Percentiles rank a stretch among this genome's conserved stretches.
phyloP scores from a whole-genome alignment of 2,113 vertebrate genomes.

The Glaucidium brasilianum region DNA sequence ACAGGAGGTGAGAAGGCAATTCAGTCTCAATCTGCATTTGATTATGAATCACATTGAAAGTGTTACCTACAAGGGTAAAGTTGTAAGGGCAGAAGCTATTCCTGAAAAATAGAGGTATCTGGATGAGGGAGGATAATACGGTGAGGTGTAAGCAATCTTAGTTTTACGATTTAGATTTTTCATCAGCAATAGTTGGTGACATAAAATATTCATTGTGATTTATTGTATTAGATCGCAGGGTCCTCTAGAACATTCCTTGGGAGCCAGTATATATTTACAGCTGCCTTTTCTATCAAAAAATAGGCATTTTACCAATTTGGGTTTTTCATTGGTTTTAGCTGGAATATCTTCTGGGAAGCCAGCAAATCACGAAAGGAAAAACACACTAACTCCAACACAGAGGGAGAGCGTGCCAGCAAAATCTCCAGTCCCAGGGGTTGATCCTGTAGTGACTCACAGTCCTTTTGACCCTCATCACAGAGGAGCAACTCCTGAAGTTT shows the following conservation, averaged over 20 bases:
- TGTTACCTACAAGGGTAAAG: neutral
- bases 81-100: neutral
- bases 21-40: neutral
- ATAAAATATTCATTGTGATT: neutral
- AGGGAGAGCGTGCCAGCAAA: conserved; percentile 90
- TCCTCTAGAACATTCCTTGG: neutral
- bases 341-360: conserved; percentile 85
- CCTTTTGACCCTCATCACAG: conserved; percentile 93
- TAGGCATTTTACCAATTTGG: neutral
- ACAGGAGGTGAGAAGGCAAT: neutral
- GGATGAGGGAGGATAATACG: neutral
- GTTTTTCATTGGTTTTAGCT: conserved; percentile 65
- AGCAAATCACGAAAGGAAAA: conserved; percentile 89
- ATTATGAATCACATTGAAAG: neutral
- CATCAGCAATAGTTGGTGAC: neutral
- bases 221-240: neutral
- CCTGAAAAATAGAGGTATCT: neutral
- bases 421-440: conserved; percentile 89
- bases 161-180: neutral
- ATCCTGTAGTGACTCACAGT: conserved; percentile 87
- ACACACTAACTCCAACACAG: conserved; percentile 89
- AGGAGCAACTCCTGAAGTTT: conserved; percentile 83
- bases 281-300: neutral
- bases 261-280: neutral
- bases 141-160: neutral